Evolutionary conservation across 2,888 invertebrate genomes (phyloP).

Genomic region (Drosophila borborema): DNA sequence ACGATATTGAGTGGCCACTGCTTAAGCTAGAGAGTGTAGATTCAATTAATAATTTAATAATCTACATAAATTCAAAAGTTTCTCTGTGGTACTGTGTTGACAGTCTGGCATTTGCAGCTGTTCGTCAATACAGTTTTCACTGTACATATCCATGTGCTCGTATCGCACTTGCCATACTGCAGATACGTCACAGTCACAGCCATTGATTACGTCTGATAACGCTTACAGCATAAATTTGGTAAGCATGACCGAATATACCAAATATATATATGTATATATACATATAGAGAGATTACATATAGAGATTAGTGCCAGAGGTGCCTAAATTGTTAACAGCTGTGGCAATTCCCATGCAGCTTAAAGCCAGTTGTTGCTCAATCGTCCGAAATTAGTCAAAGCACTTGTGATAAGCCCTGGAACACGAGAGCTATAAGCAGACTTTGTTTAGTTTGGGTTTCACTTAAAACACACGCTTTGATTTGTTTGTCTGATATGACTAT

Average conservation of each 20-base stretch:
- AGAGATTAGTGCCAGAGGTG: conserved; percentile 7
- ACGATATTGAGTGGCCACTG: not conserved
- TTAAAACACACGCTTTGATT: not conserved
- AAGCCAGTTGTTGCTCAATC: conserved; percentile 9
- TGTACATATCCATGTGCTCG: not conserved
- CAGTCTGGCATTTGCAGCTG: not conserved
- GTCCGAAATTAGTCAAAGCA: not conserved
- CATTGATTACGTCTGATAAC: conserved; percentile 23
- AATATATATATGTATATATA: not conserved
- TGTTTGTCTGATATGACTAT: not conserved
- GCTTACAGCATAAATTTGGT: conserved; percentile 3
- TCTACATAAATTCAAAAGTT: not conserved
- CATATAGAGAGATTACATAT: not conserved
- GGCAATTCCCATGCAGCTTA: conserved; percentile 42
- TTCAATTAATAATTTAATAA: not conserved
- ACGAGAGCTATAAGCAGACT: conserved; percentile 6
- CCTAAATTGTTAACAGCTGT: conserved; percentile 46
- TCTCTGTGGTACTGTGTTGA: not conserved
- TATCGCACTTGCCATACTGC: conserved; percentile 46
- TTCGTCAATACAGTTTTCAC: not conserved
- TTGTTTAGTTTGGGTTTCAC: conserved; percentile 1
- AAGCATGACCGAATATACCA: not conserved
- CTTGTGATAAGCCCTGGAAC: conserved; percentile 12
- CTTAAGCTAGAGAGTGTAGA: not conserved
- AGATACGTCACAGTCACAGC: conserved; percentile 50